Evolutionary conservation across 2,113 vertebrate genomes (phyloP).

Genomic region (Clarias magur): DNA sequence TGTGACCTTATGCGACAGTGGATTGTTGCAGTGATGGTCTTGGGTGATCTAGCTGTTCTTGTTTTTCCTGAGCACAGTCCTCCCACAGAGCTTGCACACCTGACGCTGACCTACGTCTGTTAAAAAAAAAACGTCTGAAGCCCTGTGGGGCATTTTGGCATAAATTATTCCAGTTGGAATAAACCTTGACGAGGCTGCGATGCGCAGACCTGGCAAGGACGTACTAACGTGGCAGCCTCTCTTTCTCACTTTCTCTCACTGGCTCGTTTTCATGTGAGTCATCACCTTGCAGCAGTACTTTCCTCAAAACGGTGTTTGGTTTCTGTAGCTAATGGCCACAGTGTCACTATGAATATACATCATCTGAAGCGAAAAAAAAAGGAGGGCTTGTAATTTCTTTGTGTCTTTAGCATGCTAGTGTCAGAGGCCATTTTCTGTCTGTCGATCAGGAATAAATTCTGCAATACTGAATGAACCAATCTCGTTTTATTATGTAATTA

Average conservation of each 20-base stretch:
- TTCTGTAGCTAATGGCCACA: slow-evolving; percentile 50
- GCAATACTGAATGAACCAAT: slow-evolving; percentile 9
- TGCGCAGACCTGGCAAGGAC: slow-evolving; percentile 45
- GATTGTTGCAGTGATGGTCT: background rate
- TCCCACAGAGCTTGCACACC: slow-evolving; percentile 13
- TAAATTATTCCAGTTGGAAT: slow-evolving; percentile 48
- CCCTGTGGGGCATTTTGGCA: slow-evolving; percentile 28
- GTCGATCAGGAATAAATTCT: slow-evolving; percentile 16
- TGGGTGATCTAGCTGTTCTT: slow-evolving; percentile 10
- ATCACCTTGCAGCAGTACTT: slow-evolving; percentile 44
- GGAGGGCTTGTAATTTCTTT: slow-evolving; percentile 28
- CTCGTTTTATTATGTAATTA: slow-evolving; percentile 26
- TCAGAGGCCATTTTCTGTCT: slow-evolving; percentile 36
- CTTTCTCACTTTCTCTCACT: slow-evolving; percentile 37
- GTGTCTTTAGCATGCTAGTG: slow-evolving; percentile 20
- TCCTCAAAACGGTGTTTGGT: slow-evolving; percentile 36
- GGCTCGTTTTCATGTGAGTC: slow-evolving; percentile 46
- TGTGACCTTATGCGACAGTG: slow-evolving; percentile 1
- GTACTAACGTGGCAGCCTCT: slow-evolving; percentile 41
- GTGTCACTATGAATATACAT: slow-evolving; percentile 48
- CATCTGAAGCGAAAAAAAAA: slow-evolving; percentile 22
- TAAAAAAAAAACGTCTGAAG: slow-evolving; percentile 4
- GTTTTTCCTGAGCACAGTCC: slow-evolving; percentile 6
- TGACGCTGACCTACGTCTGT: background rate
- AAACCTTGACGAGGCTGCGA: slow-evolving; percentile 48